These are phyloP conservation scores for Peromyscus eremicus DNA, from an alignment of 2,797 vertebrate genomes.

Conservation along the genomic window DNA sequence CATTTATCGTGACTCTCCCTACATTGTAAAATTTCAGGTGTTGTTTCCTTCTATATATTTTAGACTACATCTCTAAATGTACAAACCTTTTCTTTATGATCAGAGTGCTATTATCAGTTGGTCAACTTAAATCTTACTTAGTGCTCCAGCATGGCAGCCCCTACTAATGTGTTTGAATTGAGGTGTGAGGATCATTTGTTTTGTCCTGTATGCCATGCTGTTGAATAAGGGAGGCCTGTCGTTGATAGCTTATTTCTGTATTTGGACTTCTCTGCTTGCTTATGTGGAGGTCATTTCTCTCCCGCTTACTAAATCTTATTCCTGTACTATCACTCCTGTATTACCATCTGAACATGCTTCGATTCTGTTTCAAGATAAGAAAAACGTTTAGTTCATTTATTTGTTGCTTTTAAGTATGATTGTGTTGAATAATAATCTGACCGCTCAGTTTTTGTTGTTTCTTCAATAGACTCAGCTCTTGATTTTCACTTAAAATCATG, in stretches of 20 bases:
- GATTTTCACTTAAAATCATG: slow-evolving; percentile 89
- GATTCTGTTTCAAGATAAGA: slow-evolving; percentile 42
- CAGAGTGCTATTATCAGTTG: neutral
- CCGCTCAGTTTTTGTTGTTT: slow-evolving; percentile 60
- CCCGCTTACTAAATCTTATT: neutral
- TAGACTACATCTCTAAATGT: neutral
- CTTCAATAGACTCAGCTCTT: slow-evolving; percentile 89
- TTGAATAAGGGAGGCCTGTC: neutral
- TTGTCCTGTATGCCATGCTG: neutral
- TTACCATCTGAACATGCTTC: slow-evolving; percentile 25
- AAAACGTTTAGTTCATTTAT: slow-evolving; percentile 36
- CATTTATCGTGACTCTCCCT: neutral
- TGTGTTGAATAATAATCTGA: slow-evolving; percentile 49
- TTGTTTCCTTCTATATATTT: slow-evolving; percentile 15
- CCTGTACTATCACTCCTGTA: neutral
- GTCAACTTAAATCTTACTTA: neutral
- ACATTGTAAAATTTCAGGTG: slow-evolving; percentile 24
- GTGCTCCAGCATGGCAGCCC: neutral
- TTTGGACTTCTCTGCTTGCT: neutral
- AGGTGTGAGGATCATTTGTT: neutral
- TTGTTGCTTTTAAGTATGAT: slow-evolving; percentile 43
- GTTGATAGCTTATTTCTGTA: neutral
- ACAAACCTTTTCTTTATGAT: neutral
- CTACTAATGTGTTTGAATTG: neutral
- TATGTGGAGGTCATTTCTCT: neutral